Evolutionary conservation across 2,797 vertebrate species (phyloP), one percentile per base, ranked within the genome.

Genomic region (Lithobates sylvaticus): DNA sequence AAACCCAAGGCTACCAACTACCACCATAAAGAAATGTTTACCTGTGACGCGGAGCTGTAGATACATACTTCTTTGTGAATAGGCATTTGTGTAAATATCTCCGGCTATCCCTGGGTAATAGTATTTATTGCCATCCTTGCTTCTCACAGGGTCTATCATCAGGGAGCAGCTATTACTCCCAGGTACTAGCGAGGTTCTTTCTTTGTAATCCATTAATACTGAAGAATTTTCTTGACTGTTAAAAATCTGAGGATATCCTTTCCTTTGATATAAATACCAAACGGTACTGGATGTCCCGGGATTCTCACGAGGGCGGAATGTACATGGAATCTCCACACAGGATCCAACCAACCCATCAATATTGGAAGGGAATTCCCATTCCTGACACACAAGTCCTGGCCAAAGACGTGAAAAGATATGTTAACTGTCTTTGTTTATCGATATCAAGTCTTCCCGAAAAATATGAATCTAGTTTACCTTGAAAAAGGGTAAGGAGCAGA

Each of bases 261-360:
- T 9, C 0, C 21, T 29, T 8, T 50, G 42, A 71, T 88, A 90
- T 85, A 85, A 89, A 89, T 91, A 93, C 84, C 90, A 92, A 70
- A 94, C 39, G 10, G 83, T 90, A 36, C 61, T 13, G 54, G 10
- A 27, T 18, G 15, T 3, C 16, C 3, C 9, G 78, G 47, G 83
- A 26, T 67, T 75, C 90, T 76, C 42, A 78, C n/a, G 50, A 1
- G 26, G 80, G 0, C 86, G 86, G 89, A 94, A 96, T 1, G 93
- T 93, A 91, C 96, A 96, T 67, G 95, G 95, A 67, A 96, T 92
- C 88, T 95, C 89, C 77, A 94, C 93, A 1, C 96, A 96, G 27
- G 94, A 95, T 74, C 94, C 95, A 67, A 78, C 88, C 69, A 94
- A 67, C 7, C 92, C 95, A 54, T 8, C 4, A 29, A 76, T 76